Percentiles rank a stretch among this genome's conserved stretches.
These are phyloP conservation scores for Drosophila paranaensis DNA, from an alignment of 2,888 invertebrate species.

Conservation along the genomic window DNA sequence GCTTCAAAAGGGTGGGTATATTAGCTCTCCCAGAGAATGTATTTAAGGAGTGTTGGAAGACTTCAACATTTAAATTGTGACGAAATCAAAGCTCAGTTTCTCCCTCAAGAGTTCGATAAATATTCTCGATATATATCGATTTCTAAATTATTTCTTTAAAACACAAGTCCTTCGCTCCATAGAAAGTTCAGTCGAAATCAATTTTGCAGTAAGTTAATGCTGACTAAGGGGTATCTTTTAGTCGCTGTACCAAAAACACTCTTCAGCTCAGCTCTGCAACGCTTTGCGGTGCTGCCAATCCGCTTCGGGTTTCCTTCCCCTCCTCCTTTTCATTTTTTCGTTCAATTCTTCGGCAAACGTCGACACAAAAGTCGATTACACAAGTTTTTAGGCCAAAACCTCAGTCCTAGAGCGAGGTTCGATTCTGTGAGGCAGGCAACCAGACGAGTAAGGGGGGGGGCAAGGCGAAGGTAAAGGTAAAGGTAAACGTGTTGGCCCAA, in stretches of 20 bases:
- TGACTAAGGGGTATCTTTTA: neutral
- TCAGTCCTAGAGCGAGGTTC: neutral
- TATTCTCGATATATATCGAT: conserved; percentile 5
- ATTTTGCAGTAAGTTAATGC: no score
- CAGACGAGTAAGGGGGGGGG: neutral
- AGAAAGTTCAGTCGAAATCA: no score
- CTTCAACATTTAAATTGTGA: neutral
- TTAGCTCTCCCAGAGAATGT: neutral
- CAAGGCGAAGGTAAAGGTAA: neutral
- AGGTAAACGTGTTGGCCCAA: conserved; percentile 3
- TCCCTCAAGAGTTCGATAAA: neutral
- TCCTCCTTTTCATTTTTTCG: no score
- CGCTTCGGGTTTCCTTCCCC: neutral
- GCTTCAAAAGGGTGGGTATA: neutral
- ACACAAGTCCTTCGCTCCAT: neutral
- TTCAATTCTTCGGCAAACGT: conserved; percentile 1
- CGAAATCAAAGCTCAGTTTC: neutral
- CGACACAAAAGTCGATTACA: conserved; percentile 34
- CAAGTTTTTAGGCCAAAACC: conserved; percentile 34
- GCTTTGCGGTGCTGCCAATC: conserved; percentile 4
- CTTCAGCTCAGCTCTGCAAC: neutral
- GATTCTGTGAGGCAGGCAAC: neutral
- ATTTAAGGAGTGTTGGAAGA: no score
- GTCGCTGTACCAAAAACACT: neutral
- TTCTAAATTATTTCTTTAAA: neutral